Conservation (phyloP, 2,888 invertebrate species). For the Microdon myrmicae region DNA sequence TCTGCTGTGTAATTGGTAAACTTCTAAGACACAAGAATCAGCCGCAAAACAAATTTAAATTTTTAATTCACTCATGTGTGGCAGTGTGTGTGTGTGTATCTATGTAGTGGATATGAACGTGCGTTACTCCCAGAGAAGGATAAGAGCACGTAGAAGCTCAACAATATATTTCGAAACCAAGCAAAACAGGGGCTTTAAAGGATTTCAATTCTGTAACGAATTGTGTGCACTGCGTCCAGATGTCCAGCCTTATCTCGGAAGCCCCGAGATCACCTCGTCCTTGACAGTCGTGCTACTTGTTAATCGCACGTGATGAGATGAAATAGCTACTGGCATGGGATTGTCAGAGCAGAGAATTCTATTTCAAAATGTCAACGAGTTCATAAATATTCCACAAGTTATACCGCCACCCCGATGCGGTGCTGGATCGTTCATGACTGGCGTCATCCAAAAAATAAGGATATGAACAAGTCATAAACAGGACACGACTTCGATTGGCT, state of each 20-base stretch:
- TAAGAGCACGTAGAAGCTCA: not conserved
- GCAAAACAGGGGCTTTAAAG: conserved; percentile 14
- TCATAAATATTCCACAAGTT: conserved; percentile 43
- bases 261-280: not conserved
- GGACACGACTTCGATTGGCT: conserved; percentile 51
- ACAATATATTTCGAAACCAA: too few relatives aligned
- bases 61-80: conserved; percentile 40
- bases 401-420: not conserved
- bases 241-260: conserved; percentile 20
- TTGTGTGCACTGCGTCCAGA: conserved; percentile 13
- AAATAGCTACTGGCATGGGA: conserved; percentile 45
- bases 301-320: conserved; percentile 38
- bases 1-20: conserved; percentile 44
- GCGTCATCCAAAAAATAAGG: conserved; percentile 37
- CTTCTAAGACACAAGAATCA: conserved; percentile 46
- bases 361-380: conserved; percentile 50
- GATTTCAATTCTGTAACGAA: conserved; percentile 16
- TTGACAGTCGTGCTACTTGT: conserved; percentile 1
- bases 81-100: not conserved
- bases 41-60: conserved; percentile 46
- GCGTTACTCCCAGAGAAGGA: conserved; percentile 2
- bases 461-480: conserved; percentile 50
- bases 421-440: conserved; percentile 14
- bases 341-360: conserved; percentile 36
- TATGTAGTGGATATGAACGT: not conserved